Evolutionary conservation across 2,888 invertebrate genomes (phyloP), one percentile per base, ranked within the genome.

Genomic region (Drosophila anomalata): DNA sequence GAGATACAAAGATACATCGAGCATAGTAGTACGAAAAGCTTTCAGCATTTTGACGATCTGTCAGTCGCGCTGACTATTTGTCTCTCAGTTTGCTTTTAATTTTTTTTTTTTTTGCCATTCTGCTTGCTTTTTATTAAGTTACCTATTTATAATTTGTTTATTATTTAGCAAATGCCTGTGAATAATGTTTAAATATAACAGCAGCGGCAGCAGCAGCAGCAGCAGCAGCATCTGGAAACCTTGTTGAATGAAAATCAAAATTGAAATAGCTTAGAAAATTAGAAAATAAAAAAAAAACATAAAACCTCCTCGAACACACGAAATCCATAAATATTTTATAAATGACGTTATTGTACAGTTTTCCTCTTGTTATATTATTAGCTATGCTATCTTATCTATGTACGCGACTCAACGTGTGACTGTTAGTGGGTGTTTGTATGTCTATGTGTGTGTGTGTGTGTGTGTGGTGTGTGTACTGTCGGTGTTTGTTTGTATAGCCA

Each of bases 141-240:
- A 82, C 81, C 87, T 82, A 82, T 82, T 83, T 86, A 86, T 82
- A 86, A 80, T 86, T 82, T 83, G 81, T 82, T 82, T 86, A 80
- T 82, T 86, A 80, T 78, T 82, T 76, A 75, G 78, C 78, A 80
- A 86, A 80, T 73, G 66, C 60, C 70, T 66, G 79, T 77, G 86
- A 82, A 77, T 75, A 83, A 86, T 79, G 74, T 77, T 74, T 77
- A 82, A 82, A 79, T 79, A 67, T 79, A 74, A 51, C 9, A 24
- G 22, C 22, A 4, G 24, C 9, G 17, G 65, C 73, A 73, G 73
- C 69, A 57, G 22, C 22, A 4, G 24, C 9, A 22, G 22, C 22
- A 4, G 24, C 9, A 24, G 65, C 73, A 73, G 73, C 69, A 60
- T 59, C 70, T 70, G 70, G 70, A 70, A 51, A 50, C 62, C 60